Evolutionary conservation across 2,113 vertebrate genomes (phyloP).

Genomic region (Melanerpes formicivorus): DNA sequence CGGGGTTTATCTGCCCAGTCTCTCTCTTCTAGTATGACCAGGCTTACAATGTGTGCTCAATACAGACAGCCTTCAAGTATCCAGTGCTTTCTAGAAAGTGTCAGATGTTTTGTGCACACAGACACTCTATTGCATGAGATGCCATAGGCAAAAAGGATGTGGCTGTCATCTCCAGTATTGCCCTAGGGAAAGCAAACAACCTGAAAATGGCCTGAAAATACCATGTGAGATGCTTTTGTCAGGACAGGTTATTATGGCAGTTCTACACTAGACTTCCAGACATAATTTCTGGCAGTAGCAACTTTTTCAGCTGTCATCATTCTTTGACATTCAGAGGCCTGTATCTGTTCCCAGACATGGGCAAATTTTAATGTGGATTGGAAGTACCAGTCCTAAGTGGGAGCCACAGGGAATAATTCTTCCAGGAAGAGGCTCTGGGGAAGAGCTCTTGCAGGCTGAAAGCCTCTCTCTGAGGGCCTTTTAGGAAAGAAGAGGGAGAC

Average conservation of each 20-base stretch:
- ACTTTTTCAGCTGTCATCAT: not conserved
- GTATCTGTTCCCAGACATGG: not conserved
- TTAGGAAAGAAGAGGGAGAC: not conserved
- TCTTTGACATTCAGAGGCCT: not conserved
- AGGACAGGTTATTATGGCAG: not conserved
- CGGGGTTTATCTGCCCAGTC: not conserved
- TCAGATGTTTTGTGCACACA: not conserved
- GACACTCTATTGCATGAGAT: not conserved
- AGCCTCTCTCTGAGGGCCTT: not conserved
- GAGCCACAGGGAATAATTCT: not conserved
- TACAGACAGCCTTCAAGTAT: not conserved
- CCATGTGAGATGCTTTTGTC: not conserved
- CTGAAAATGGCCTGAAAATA: not conserved
- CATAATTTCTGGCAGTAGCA: not conserved
- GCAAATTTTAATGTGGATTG: not conserved
- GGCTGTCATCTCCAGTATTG: not conserved
- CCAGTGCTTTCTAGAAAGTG: not conserved
- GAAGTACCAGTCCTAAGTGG: not conserved
- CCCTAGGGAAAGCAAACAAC: not conserved
- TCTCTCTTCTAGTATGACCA: not conserved
- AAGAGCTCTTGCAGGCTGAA: not conserved
- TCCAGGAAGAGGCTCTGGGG: not conserved
- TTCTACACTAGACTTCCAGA: not conserved
- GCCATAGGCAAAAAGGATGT: not conserved
- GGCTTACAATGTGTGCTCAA: rapidly evolving